phyloP scores from a whole-genome alignment of 2,888 invertebrate genomes.

The Meghimatium bilineatum region DNA sequence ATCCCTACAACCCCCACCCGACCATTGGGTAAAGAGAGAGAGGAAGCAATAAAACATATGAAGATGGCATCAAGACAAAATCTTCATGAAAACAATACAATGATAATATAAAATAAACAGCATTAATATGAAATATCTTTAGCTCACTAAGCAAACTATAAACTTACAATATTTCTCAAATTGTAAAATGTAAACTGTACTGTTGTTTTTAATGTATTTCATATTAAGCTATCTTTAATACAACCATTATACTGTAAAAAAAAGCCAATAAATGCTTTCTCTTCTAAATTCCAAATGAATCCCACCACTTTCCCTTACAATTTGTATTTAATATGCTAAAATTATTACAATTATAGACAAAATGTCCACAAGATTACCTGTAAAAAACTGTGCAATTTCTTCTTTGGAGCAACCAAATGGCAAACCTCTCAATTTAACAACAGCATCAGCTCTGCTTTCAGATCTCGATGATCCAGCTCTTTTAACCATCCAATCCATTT shows the following conservation, averaged over 20 bases:
- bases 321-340: background rate
- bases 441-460: slow-evolving; percentile 81
- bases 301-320: background rate
- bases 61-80: slow-evolving; percentile 8
- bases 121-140: background rate
- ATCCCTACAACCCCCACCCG: slow-evolving; percentile 84
- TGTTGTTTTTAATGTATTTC: too few relatives aligned
- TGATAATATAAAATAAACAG: background rate
- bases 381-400: slow-evolving; percentile 95
- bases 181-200: too few relatives aligned
- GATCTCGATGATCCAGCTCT: slow-evolving; percentile 81
- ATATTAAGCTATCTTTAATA: too few relatives aligned
- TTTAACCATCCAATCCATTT: slow-evolving; percentile 94
- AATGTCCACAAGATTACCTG: slow-evolving; percentile 82
- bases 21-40: slow-evolving; percentile 58
- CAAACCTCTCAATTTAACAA: slow-evolving; percentile 91
- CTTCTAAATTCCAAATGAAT: background rate
- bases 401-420: slow-evolving; percentile 97
- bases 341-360: background rate
- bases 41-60: slow-evolving; percentile 48
- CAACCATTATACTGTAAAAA: too few relatives aligned
- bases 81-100: slow-evolving; percentile 10
- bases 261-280: too few relatives aligned
- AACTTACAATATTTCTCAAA: too few relatives aligned
- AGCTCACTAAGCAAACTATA: background rate